Evolutionary conservation across 1,140 invertebrate species (phyloP), one percentile per base, ranked within the genome.

Genomic region (Delia radicum): DNA sequence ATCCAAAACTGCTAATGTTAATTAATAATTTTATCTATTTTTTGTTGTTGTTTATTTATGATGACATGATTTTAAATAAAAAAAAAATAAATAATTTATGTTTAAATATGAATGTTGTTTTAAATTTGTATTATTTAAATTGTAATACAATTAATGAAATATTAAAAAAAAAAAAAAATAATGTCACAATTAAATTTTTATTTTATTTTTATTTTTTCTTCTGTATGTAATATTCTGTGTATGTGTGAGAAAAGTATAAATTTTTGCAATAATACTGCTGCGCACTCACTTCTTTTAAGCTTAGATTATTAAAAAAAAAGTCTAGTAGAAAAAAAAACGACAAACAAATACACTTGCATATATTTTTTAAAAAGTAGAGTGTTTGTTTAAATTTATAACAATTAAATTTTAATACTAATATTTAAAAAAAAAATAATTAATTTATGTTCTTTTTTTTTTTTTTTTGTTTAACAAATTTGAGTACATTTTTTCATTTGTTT

Each of bases 201-300:
- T n/a, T n/a, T n/a, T n/a, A n/a, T n/a, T n/a, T n/a, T n/a, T n/a
- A n/a, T n/a, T n/a, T n/a, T n/a, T n/a, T n/a, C n/a, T n/a, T n/a
- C n/a, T n/a, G n/a, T n/a, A n/a, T n/a, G n/a, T n/a, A n/a, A n/a
- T n/a, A n/a, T n/a, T n/a, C 21, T 65, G 8, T 28, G 26, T 28
- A 65, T 26, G 62, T 65, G 62, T 65, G 62, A 29, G 28, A 29
- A 28, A 65, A 28, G 62, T 65, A 65, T 65, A 65, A 24, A 65
- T 65, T 65, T 65, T 65, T 65, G 62, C 62, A 65, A 65, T 29
- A 65, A 65, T 65, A 65, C 62, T 65, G 26, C 62, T 65, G 62
- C 62, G 62, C 62, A 65, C 62, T 29, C n/a, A 65, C 26, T 65
- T 65, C 37, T 15, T 42, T 42, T 42, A 15, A 42, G 37, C 37